These are phyloP conservation scores for Spea bombifrons DNA, from an alignment of 2,113 vertebrate species.

Conservation along the genomic window DNA sequence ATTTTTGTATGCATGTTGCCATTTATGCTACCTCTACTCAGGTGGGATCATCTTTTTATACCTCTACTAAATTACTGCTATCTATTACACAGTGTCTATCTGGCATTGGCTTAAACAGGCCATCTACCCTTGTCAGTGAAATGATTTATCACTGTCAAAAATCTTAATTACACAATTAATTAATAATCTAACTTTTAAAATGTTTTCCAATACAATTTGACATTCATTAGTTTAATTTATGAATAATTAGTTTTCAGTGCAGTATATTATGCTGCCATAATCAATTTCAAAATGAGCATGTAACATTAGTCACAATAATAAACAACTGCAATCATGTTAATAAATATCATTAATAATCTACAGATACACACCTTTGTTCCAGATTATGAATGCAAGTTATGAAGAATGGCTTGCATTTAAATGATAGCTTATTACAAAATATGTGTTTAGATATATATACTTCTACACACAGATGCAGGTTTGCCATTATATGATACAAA, in stretches of 20 bases:
- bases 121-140: slow-evolving; percentile 93
- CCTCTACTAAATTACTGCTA: slow-evolving; percentile 90
- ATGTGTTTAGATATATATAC: too few species aligned
- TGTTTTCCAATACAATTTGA: slow-evolving; percentile 39
- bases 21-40: slow-evolving; percentile 66
- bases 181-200: slow-evolving; percentile 84
- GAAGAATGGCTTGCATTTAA: too few species aligned
- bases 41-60: slow-evolving; percentile 88
- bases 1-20: slow-evolving; percentile 55
- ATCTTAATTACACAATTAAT: slow-evolving; percentile 99
- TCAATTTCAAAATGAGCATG: slow-evolving; percentile 21
- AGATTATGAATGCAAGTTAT: too few species aligned
- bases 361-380: too few species aligned
- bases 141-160: slow-evolving; percentile 96
- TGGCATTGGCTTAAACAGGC: slow-evolving; percentile 73
- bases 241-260: slow-evolving; percentile 36
- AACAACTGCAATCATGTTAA: background rate
- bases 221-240: slow-evolving; percentile 45
- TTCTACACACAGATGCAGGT: too few species aligned
- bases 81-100: slow-evolving; percentile 83
- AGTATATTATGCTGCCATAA: slow-evolving; percentile 16
- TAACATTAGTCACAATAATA: background rate
- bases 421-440: too few species aligned
- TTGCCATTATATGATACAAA: too few species aligned
- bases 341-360: too few species aligned